Base-by-base conservation (phyloP, 2,797 vertebrate species). In the Phataginus tetradactyla region DNA sequence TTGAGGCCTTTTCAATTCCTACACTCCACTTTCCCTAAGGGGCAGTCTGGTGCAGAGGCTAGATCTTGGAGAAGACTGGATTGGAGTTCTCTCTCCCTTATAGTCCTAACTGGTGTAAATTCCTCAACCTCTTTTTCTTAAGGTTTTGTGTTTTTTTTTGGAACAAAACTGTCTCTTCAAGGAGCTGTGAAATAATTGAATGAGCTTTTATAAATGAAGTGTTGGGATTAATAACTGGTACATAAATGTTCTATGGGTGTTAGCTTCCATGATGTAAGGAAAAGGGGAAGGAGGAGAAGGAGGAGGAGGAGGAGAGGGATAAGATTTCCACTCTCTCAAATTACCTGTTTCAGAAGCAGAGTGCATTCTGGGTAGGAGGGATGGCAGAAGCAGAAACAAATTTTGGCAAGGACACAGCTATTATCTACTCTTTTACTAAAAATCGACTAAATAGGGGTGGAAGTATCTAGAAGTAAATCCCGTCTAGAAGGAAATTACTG, bases 111-210 rank as follows among this genome's bases (percentile, higher is more conserved):
- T 79, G 53, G 42, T 88, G 8, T 74, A 80, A 78, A 59, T 64
- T 55, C 42, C 57, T 86, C 15, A 74, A 71, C 8, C 21, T 86
- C 57, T 83, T 59, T 59, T 63, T 69, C 61, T 81, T 39, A 59
- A 71, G 21, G 45, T 45, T 45, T 45, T 45, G 45, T 45, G 45
- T 45, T 45, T 45, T 45, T 39, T 45, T 45, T 45, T 45, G 11
- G 45, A 59, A 83, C 64, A 96, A 86, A 29, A 37, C 34, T 68
- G 5, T 90, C 3, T 91, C 37, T 91, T 91, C 49, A 94, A 89
- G 72, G 51, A 93, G 49, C 15, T 20, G 42, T 32, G 71, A 86
- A 61, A 49, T 93, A 86, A 53, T 78, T 53, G 86, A 84, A 84
- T 86, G 84, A 94, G 23, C 27, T 96, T 71, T 69, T 78, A n/a